A percentile compares a stretch with the other conserved stretches of the same genome.
Conservation (phyloP, 2,888 invertebrate species). For the Ferdinandea cuprea region DNA sequence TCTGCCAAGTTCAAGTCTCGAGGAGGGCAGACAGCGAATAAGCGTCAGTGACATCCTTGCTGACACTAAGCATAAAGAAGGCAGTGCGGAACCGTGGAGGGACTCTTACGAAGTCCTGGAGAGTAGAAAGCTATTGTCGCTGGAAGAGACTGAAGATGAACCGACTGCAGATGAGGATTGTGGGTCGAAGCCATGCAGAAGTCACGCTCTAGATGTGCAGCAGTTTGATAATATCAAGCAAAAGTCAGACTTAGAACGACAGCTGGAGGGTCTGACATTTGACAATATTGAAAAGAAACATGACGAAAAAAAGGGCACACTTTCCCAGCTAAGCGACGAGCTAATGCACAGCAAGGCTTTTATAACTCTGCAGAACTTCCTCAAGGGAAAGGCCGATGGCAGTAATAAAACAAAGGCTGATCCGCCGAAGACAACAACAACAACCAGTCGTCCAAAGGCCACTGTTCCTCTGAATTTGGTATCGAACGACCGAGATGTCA, state of each 20-base stretch:
- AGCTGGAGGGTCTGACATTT: slow-evolving; percentile 57
- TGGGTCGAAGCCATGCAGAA: slow-evolving; percentile 7
- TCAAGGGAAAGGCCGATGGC: slow-evolving; percentile 53
- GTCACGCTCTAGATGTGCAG: slow-evolving; percentile 49
- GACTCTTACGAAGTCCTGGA: slow-evolving; percentile 20
- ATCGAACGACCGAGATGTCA: slow-evolving; percentile 66
- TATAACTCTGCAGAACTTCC: slow-evolving; percentile 72
- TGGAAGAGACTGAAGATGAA: slow-evolving; percentile 28
- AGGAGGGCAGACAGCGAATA: slow-evolving; percentile 72
- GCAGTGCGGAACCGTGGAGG: slow-evolving; percentile 42
- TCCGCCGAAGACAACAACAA: slow-evolving; percentile 21
- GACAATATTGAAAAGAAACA: slow-evolving; percentile 45
- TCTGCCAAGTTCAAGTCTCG: slow-evolving; percentile 79
- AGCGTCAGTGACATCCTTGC: slow-evolving; percentile 75
- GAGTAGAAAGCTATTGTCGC: slow-evolving; percentile 50
- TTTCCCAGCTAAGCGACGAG: slow-evolving; percentile 59
- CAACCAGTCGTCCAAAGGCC: slow-evolving; percentile 4
- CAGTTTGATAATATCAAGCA: slow-evolving; percentile 74
- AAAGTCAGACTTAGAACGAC: slow-evolving; percentile 13
- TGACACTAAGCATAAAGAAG: background rate
- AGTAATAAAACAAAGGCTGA: slow-evolving; percentile 4
- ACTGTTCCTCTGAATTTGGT: slow-evolving; percentile 27
- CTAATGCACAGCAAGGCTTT: slow-evolving; percentile 75
- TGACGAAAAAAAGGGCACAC: slow-evolving; percentile 36
- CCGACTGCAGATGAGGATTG: background rate